Evolutionary conservation across 2,797 vertebrate genomes (phyloP).

Genomic region (Momotus momota): DNA sequence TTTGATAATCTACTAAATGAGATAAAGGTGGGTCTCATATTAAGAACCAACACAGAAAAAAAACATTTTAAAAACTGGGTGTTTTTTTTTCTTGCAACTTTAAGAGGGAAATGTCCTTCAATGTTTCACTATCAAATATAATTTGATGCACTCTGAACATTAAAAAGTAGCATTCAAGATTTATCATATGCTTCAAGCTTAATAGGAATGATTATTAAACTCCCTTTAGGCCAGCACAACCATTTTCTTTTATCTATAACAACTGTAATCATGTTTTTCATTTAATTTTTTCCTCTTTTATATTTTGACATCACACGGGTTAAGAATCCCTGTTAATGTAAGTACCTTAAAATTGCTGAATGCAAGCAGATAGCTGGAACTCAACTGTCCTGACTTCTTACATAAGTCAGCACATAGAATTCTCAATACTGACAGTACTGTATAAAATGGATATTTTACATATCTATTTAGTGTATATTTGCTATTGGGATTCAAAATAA

Average conservation of each 20-base stretch:
- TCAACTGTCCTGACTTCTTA: slow-evolving; percentile 8
- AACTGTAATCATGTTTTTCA: slow-evolving; percentile 38
- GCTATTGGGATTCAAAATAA: slow-evolving; percentile 62
- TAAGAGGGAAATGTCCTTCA: not conserved
- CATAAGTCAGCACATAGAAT: slow-evolving; percentile 6
- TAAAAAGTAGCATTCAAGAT: slow-evolving; percentile 15
- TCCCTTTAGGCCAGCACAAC: slow-evolving; percentile 58
- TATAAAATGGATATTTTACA: slow-evolving; percentile 54
- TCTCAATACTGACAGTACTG: slow-evolving; percentile 68
- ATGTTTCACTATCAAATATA: not conserved
- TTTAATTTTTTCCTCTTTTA: slow-evolving; percentile 31
- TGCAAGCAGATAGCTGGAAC: slow-evolving; percentile 51
- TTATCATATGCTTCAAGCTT: slow-evolving; percentile 59
- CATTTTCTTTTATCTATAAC: slow-evolving; percentile 47
- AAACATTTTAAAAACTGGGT: not conserved
- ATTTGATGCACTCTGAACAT: slow-evolving; percentile 7
- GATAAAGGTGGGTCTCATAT: slow-evolving; percentile 6
- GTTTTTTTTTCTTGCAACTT: slow-evolving; percentile 9
- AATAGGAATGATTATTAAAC: slow-evolving; percentile 61
- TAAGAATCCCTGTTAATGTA: not conserved
- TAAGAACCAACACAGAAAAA: not conserved
- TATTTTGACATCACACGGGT: slow-evolving; percentile 48
- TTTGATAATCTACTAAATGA: slow-evolving; percentile 32
- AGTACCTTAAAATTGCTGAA: slow-evolving; percentile 18
- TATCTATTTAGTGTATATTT: slow-evolving; percentile 73